Evolutionary conservation across 1,140 invertebrate species (phyloP).

Genomic region (Cataglyphis hispanica): DNA sequence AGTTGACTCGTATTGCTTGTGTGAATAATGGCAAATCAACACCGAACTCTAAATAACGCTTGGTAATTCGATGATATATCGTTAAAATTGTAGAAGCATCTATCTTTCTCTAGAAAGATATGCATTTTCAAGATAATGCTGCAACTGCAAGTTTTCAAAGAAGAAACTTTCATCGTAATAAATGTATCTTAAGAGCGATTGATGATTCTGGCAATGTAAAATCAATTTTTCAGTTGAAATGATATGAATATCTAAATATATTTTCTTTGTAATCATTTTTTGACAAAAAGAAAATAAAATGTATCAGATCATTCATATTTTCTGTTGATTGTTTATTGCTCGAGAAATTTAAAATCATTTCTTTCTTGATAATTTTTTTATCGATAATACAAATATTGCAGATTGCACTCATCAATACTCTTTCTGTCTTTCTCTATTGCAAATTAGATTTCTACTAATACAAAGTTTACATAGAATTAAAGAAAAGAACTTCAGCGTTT

Average conservation of each 20-base stretch:
- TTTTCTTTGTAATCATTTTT: too few relatives aligned
- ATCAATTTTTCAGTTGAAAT: neutral
- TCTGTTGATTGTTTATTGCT: neutral
- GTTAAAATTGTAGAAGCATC: neutral
- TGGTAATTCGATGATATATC: constrained; percentile 19
- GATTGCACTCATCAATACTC: too few relatives aligned
- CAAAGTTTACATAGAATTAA: neutral
- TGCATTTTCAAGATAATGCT: neutral
- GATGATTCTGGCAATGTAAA: neutral
- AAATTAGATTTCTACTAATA: constrained; percentile 37
- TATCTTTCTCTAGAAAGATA: neutral
- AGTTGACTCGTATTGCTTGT: neutral
- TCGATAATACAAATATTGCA: neutral
- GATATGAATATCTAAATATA: too few relatives aligned
- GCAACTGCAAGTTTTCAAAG: constrained; percentile 5
- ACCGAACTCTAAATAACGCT: neutral
- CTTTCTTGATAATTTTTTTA: constrained; percentile 15
- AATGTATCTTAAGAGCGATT: neutral
- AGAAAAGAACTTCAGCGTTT: neutral
- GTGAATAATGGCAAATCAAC: constrained; percentile 37
- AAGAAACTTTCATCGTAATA: neutral
- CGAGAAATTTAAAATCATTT: constrained; percentile 16
- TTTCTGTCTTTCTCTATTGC: too few relatives aligned
- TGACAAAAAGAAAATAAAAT: too few relatives aligned
- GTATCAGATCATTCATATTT: neutral